These are phyloP conservation scores for Fratercula arctica DNA, from an alignment of 2,797 vertebrate genomes.

Conservation along the genomic window DNA sequence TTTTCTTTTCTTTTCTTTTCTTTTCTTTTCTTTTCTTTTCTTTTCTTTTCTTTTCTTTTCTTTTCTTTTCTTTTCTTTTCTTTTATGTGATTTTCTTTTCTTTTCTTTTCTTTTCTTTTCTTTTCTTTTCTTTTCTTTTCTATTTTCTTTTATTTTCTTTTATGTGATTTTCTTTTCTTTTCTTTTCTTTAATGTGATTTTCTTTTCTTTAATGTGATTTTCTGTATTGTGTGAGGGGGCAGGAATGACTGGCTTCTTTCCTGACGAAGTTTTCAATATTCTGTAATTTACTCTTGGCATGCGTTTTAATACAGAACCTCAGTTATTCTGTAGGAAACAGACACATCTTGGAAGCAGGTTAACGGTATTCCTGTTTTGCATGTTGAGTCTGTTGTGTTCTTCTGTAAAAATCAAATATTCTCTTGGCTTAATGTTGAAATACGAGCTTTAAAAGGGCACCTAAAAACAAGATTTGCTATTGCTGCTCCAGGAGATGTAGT, in stretches of 20 bases:
- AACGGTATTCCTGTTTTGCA: background rate
- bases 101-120: too few relatives aligned
- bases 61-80: background rate
- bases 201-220: background rate
- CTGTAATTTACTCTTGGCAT: background rate
- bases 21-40: too few relatives aligned
- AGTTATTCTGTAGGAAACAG: background rate
- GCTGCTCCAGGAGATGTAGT: background rate
- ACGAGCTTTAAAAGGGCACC: background rate
- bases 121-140: too few relatives aligned
- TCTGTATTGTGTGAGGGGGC: background rate
- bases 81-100: background rate
- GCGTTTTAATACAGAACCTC: background rate
- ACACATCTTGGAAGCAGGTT: background rate
- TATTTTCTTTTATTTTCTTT: too few relatives aligned
- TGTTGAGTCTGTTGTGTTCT: background rate
- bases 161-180: too few relatives aligned
- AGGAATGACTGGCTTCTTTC: background rate
- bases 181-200: too few relatives aligned
- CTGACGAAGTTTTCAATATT: background rate
- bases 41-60: too few relatives aligned
- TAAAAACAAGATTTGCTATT: background rate
- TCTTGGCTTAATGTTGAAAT: background rate
- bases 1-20: too few relatives aligned
- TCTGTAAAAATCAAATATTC: background rate